Conservation (phyloP, 2,797 vertebrate genomes). For the Anas acuta region DNA sequence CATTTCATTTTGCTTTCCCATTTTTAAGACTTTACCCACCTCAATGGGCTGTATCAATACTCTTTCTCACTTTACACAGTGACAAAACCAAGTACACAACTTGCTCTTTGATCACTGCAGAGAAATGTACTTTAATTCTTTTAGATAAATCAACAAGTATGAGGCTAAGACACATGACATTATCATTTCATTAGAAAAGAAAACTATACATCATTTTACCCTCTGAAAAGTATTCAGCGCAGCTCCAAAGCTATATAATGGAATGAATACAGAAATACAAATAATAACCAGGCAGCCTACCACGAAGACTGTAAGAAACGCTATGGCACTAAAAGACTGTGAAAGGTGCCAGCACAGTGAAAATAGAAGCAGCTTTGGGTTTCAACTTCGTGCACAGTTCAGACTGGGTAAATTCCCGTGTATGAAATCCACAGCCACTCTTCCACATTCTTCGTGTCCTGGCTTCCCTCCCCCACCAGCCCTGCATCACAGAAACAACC, state of each 20-base stretch:
- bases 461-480: not conserved
- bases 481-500: slow-evolving; percentile 41
- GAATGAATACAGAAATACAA: not conserved
- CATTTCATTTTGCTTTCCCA: not conserved
- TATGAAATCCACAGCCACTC: not conserved
- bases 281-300: not conserved
- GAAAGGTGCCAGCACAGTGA: not conserved
- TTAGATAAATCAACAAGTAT: not conserved
- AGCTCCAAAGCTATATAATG: not conserved
- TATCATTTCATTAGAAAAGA: not conserved
- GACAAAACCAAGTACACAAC: not conserved
- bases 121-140: not conserved
- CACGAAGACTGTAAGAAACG: not conserved
- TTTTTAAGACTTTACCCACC: not conserved
- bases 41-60: not conserved
- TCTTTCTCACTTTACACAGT: not conserved
- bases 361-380: not conserved
- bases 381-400: not conserved
- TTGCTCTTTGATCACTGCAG: not conserved
- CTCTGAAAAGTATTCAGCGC: not conserved
- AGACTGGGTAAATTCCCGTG: accelerated
- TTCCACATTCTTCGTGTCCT: not conserved
- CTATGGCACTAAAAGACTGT: not conserved
- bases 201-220: not conserved
- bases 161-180: not conserved